These are phyloP conservation scores for Capricornis sumatraensis DNA, from an alignment of 2,113 vertebrate genomes.

Conservation along the genomic window DNA sequence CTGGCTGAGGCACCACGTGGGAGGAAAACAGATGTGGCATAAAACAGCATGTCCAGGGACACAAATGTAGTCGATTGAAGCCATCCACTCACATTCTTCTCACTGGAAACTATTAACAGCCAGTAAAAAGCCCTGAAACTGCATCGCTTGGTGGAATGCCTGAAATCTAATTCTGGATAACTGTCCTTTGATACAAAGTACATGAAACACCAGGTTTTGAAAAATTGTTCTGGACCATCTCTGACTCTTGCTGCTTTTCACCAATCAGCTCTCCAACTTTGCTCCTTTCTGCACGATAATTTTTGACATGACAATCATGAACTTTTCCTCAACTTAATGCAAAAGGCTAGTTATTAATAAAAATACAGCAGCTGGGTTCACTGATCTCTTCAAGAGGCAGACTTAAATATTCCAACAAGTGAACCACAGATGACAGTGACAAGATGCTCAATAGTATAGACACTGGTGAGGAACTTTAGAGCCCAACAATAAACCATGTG, in stretches of 20 bases:
- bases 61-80: not conserved
- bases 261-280: not conserved
- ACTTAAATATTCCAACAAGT: not conserved
- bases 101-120: not conserved
- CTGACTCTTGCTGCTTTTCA: not conserved
- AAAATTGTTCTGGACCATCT: not conserved
- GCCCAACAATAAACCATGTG: not conserved
- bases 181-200: not conserved
- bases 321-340: not conserved
- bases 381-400: not conserved
- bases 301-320: not conserved
- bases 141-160: not conserved
- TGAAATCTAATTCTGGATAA: not conserved
- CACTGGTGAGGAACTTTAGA: not conserved
- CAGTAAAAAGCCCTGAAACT: not conserved
- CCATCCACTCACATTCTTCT: not conserved
- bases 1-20: not conserved
- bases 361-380: not conserved
- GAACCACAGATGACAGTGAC: not conserved
- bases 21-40: not conserved
- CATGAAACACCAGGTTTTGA: not conserved
- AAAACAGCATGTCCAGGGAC: not conserved
- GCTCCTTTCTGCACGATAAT: not conserved
- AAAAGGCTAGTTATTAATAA: not conserved
- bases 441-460: not conserved